phyloP scores from a whole-genome alignment of 2,888 invertebrate species.

The Dryomyza anilis region DNA sequence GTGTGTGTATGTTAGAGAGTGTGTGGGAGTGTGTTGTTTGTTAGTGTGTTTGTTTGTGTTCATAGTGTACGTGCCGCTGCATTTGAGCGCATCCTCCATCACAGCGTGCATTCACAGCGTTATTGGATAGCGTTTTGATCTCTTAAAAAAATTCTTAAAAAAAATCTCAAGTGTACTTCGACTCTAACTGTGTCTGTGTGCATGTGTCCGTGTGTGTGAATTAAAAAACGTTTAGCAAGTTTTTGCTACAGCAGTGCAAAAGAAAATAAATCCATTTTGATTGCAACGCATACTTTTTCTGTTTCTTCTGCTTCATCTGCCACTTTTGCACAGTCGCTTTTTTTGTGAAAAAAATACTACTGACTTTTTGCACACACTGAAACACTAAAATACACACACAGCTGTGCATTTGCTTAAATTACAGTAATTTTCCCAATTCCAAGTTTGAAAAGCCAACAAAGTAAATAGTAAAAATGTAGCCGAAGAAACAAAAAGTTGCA shows the following conservation, averaged over 20 bases:
- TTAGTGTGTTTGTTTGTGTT: not conserved
- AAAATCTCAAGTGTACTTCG: too few relatives aligned
- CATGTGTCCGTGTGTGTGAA: not conserved
- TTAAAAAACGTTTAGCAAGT: not conserved
- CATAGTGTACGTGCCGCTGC: not conserved
- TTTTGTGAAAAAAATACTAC: not conserved
- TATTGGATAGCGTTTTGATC: too few relatives aligned
- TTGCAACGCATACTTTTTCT: not conserved
- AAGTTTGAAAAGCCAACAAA: not conserved
- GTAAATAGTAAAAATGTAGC: too few relatives aligned
- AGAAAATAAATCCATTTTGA: not conserved
- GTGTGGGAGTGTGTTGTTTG: too few relatives aligned
- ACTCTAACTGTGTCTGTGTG: not conserved
- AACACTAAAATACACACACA: not conserved
- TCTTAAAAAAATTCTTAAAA: too few relatives aligned
- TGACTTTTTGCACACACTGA: not conserved
- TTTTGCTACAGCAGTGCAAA: not conserved
- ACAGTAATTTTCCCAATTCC: not conserved
- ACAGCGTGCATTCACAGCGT: too few relatives aligned
- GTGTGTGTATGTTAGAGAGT: too few relatives aligned
- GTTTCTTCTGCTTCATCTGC: not conserved
- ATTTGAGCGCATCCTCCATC: not conserved
- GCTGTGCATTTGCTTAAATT: not conserved
- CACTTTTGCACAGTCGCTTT: not conserved
- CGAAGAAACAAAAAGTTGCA: not conserved